Evolutionary conservation across 2,113 vertebrate species (phyloP), one percentile per base, ranked within the genome.

Genomic region (Scomber scombrus): DNA sequence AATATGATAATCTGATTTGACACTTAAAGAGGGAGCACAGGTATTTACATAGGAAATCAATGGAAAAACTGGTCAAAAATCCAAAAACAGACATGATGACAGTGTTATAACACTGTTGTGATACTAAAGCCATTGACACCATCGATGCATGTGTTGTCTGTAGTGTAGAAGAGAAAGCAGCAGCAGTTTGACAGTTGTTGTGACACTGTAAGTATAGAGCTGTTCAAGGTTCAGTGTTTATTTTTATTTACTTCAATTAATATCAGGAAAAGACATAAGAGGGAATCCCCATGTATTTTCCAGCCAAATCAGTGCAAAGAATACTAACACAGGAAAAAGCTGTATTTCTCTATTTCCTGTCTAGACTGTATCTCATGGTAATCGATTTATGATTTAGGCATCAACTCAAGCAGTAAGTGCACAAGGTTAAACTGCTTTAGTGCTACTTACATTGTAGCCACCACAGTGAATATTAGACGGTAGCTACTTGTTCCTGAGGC

Each of bases 21-120:
- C 82, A 77, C 63, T 73, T 66, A 45, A 80, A 63, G 71, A 77
- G 52, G 49, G 16, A 80, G 49, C 34, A 9, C 52, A 76, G 57
- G 40, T 21, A 5, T 74, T 66, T 70, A 26, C 77, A 57, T 45
- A 34, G 34, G 45, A 76, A 76, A 56, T 76, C 68, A 47, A 61
- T 71, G 75, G 75, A 71, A 14, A 79, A 65, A 63, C 18, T 0
- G 29, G 7, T 69, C 18, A 74, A 58, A 57, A n/a, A 49, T 31
- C 18, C 12, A 34, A 80, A 72, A 68, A 56, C 26, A 5, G 10
- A 58, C 47, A 49, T 31, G n/a, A 67, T 49, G 61, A 19, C n/a
- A 75, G 43, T 71, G 49, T 26, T 23, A 47, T 57, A 60, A 23
- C 18, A 49, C 63, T 29, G 3, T 34, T 34, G 8, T 31, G 8